phyloP scores from a whole-genome alignment of 2,113 vertebrate genomes.

The Cyprinus carpio region DNA sequence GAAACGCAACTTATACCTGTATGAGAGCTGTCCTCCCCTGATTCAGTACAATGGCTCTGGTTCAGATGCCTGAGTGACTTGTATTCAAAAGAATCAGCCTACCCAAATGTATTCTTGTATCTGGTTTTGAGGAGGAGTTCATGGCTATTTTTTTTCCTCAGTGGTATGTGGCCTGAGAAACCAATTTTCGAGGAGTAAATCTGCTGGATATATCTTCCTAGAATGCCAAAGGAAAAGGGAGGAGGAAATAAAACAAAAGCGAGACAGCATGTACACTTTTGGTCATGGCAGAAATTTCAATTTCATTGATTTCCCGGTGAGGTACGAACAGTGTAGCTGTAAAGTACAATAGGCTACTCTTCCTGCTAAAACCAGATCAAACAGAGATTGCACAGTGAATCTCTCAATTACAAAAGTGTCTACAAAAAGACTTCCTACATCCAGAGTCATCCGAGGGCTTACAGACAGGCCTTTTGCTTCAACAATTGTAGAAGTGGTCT shows the following conservation, averaged over 20 bases:
- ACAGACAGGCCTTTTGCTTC: neutral
- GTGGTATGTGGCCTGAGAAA: slow-evolving; percentile 10
- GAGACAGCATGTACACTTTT: slow-evolving; percentile 11
- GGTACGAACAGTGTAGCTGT: slow-evolving; percentile 25
- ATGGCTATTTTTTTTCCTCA: slow-evolving; percentile 15
- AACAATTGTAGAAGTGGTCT: neutral
- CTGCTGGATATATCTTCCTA: slow-evolving; percentile 3
- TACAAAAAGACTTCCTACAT: neutral
- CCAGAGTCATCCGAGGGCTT: neutral
- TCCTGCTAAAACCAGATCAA: slow-evolving; percentile 21
- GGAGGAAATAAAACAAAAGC: neutral
- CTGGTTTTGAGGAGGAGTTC: slow-evolving; percentile 24
- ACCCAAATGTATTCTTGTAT: slow-evolving; percentile 12
- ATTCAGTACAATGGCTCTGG: slow-evolving; percentile 8
- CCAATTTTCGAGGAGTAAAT: slow-evolving; percentile 13
- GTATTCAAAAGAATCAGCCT: neutral
- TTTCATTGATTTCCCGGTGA: slow-evolving; percentile 48
- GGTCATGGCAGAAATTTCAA: slow-evolving; percentile 36
- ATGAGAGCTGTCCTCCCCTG: slow-evolving; percentile 17
- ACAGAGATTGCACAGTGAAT: slow-evolving; percentile 10
- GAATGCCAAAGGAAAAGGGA: neutral
- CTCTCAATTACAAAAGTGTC: slow-evolving; percentile 32
- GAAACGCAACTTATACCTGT: slow-evolving; percentile 24
- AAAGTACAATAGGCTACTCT: neutral
- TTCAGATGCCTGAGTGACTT: slow-evolving; percentile 14